phyloP scores from a whole-genome alignment of 2,113 vertebrate genomes.

The Penelope pileata region DNA sequence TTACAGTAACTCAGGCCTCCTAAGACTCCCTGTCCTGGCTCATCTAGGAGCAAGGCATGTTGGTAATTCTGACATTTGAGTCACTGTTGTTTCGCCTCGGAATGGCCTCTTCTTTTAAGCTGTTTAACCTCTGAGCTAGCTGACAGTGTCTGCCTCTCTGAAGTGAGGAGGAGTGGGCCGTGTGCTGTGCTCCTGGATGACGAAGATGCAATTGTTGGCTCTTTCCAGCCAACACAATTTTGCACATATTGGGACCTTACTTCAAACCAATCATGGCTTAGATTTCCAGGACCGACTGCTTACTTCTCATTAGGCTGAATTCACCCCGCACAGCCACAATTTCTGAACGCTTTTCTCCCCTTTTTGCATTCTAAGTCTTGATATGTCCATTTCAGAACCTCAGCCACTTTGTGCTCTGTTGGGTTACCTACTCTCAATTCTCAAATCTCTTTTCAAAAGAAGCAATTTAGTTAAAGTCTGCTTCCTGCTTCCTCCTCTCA shows the following conservation, averaged over 20 bases:
- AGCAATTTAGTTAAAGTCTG: neutral
- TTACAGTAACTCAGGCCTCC: rapidly evolving
- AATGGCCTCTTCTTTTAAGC: neutral
- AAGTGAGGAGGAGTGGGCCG: neutral
- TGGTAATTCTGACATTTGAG: neutral
- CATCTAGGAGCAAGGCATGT: neutral
- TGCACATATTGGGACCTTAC: neutral
- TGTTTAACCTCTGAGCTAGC: neutral
- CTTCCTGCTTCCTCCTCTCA: neutral
- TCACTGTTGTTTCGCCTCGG: neutral
- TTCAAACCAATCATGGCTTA: neutral
- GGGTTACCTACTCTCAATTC: neutral
- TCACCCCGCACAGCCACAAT: neutral
- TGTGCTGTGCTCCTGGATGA: neutral
- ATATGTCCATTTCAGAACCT: neutral
- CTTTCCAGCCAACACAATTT: neutral
- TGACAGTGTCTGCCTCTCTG: neutral
- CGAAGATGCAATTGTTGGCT: neutral
- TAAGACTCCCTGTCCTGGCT: neutral
- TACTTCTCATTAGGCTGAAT: neutral
- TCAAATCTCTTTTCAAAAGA: conserved; percentile 19
- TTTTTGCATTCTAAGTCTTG: neutral
- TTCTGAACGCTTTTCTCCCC: neutral
- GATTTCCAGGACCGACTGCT: neutral
- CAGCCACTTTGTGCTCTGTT: neutral